phyloP scores from a whole-genome alignment of 2,113 vertebrate genomes.

The Nyctereutes procyonoides region DNA sequence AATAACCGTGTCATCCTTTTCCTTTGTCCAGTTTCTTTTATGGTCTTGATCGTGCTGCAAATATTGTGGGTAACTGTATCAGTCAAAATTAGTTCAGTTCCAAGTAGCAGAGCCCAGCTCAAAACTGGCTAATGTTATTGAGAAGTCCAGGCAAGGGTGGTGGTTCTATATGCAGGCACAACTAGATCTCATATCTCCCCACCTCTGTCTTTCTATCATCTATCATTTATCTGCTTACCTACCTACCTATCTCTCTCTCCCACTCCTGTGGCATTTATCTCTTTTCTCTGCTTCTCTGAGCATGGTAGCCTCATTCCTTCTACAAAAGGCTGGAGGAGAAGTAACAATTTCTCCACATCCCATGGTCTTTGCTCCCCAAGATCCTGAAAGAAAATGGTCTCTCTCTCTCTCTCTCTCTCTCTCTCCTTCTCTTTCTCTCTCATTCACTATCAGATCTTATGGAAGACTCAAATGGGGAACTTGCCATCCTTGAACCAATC shows the following conservation, averaged over 20 bases:
- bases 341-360: not conserved
- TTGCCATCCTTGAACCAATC: not conserved
- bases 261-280: not conserved
- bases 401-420: not conserved
- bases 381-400: not conserved
- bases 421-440: not conserved
- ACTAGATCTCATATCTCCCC: conserved; percentile 45
- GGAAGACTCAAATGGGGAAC: not conserved
- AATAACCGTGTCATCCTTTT: conserved; percentile 46
- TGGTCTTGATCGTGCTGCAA: conserved; percentile 57
- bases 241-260: not conserved
- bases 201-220: not conserved
- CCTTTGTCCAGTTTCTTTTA: conserved; percentile 63
- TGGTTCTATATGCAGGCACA: conserved; percentile 33
- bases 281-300: conserved; percentile 16
- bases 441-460: not conserved
- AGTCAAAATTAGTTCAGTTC: conserved; percentile 68
- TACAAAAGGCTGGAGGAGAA: not conserved
- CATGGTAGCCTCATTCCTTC: not conserved
- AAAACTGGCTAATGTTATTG: conserved; percentile 4
- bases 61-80: conserved; percentile 64
- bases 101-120: conserved; percentile 69
- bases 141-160: conserved; percentile 29
- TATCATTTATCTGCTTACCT: accelerated
- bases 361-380: not conserved